Base-by-base conservation (phyloP, 2,888 invertebrate genomes). In the Venusia cambrica region DNA sequence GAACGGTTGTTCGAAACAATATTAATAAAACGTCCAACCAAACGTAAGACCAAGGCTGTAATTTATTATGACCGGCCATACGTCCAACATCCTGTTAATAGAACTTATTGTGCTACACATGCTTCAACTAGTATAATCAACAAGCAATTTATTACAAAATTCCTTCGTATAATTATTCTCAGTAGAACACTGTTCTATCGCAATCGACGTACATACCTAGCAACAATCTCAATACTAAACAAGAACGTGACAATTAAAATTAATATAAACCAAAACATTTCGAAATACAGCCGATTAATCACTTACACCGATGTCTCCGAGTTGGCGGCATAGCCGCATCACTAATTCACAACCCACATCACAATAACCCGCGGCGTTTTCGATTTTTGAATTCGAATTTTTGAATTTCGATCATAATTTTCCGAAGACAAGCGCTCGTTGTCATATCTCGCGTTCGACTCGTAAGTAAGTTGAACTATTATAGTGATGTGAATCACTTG, bases 401-500 rank as follows among this genome's bases (percentile, higher is more conserved):
- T 36, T 18, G 27, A 38, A 48, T 39, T 47, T 46, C 45, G 41
- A 45, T 35, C 52, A 55, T 57, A 45, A 32, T 53, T 45, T 33
- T 67, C 62, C 62, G 64, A 62, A 62, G 61, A 60, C 67, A 57
- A 46, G 54, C 63, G 66, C 45, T 46, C 59, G 49, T 49, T 50
- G 53, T 63, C 76, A 76, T 76, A 72, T 63, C 73, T 69, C 74
- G 74, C 71, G 73, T 71, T 65, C 73, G 73, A 73, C 73, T 73
- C 37, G 17, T 64, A 66, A 66, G 58, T 63, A 64, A 62, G 64
- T 68, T 58, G 71, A 70, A 62, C 64, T 73, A 69, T 69, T 72
- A 63, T 68, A 71, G 69, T 74, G 73, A 71, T 72, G 73, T 80
- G 79, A 79, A 73, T 79, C 81, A 80, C 69, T 78, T 72, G 67